These are phyloP conservation scores for Kryphioiulus occultus DNA, from an alignment of 2,888 invertebrate genomes.

Conservation along the genomic window DNA sequence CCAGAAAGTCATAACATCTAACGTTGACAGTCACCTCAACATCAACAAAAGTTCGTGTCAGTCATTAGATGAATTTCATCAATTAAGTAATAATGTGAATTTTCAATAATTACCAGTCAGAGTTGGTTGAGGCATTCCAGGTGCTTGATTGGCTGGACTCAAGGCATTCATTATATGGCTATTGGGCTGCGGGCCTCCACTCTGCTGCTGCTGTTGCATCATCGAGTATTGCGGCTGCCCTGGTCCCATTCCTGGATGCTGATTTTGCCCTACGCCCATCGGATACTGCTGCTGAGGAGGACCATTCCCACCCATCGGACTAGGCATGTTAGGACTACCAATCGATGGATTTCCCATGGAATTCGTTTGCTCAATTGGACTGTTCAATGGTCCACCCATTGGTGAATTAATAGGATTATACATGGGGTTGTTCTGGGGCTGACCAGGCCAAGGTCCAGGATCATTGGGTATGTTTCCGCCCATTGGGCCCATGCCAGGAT, in stretches of 20 bases:
- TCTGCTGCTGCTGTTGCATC: constrained; percentile 51
- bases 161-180: constrained; percentile 57
- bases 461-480: not conserved
- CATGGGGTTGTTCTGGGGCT: constrained; percentile 25
- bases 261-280: constrained; percentile 52
- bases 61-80: not conserved
- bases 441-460: constrained; percentile 8
- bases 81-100: not conserved
- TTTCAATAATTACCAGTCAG: constrained; percentile 50
- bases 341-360: constrained; percentile 48
- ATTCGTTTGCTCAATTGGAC: constrained; percentile 16
- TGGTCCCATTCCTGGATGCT: constrained; percentile 53
- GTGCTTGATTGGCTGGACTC: constrained; percentile 49
- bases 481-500: constrained; percentile 49
- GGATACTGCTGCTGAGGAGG: constrained; percentile 55
- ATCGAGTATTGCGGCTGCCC: constrained; percentile 49
- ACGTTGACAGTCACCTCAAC: not conserved
- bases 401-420: constrained; percentile 48
- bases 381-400: constrained; percentile 33
- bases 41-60: not conserved
- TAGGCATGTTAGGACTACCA: constrained; percentile 37
- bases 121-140: constrained; percentile 51
- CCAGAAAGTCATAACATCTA: too few relatives aligned
- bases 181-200: constrained; percentile 48
- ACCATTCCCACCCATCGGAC: constrained; percentile 57